Evolutionary conservation across 2,797 vertebrate genomes (phyloP).

Genomic region (Ficedula albicollis): DNA sequence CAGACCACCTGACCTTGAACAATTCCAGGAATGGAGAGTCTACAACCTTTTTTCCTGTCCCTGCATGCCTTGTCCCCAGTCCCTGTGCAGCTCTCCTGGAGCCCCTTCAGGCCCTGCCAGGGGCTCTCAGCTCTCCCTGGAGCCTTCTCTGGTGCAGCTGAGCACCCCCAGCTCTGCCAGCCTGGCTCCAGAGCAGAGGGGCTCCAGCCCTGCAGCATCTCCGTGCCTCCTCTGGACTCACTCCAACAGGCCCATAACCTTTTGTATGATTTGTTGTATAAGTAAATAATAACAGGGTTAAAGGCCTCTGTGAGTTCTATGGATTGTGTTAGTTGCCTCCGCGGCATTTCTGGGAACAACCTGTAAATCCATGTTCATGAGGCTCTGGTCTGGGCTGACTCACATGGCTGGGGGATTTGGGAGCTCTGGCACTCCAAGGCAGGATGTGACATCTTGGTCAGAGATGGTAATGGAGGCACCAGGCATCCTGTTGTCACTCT

Average conservation of each 20-base stretch:
- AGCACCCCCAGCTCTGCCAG: accelerated
- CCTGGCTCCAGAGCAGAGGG: neutral
- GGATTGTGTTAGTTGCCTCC: neutral
- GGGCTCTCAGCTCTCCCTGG: neutral
- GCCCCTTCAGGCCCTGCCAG: neutral
- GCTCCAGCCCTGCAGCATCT: neutral
- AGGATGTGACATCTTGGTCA: neutral
- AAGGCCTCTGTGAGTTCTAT: neutral
- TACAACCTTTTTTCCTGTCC: neutral
- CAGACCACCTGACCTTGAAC: neutral
- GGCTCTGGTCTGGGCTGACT: neutral
- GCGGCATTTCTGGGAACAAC: neutral
- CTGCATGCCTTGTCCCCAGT: accelerated
- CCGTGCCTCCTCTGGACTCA: neutral
- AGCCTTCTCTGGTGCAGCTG: neutral
- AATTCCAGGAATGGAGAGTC: accelerated
- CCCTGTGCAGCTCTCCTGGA: neutral
- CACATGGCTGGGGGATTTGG: accelerated
- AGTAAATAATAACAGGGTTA: neutral
- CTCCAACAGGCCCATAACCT: neutral
- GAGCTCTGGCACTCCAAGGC: accelerated
- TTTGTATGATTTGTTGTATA: neutral
- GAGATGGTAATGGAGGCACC: accelerated
- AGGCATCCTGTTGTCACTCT: neutral
- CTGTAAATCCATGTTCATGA: neutral